Conservation (phyloP, 2,113 vertebrate genomes). For the Entomyzon cyanotis region DNA sequence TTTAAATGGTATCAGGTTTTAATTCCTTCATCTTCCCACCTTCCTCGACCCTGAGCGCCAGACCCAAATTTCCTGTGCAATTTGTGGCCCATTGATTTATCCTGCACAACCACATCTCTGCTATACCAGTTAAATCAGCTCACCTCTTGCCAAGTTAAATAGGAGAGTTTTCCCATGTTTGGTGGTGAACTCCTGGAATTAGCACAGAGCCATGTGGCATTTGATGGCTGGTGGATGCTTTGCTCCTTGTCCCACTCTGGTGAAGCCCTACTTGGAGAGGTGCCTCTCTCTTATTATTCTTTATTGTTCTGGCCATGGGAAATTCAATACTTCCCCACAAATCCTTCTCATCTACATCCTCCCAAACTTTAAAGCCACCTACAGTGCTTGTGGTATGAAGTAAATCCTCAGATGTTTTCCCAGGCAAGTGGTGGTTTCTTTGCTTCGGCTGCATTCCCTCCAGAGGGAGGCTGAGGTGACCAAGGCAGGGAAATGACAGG, state of each 20-base stretch:
- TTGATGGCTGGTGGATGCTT: neutral
- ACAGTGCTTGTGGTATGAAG: constrained; percentile 34
- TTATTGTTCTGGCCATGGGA: constrained; percentile 32
- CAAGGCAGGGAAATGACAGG: neutral
- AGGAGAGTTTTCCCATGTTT: constrained; percentile 14
- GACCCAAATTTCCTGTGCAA: constrained; percentile 57
- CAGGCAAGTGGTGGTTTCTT: neutral
- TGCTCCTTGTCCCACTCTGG: neutral
- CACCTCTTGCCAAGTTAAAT: constrained; percentile 55
- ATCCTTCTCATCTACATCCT: constrained; percentile 15
- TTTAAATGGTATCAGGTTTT: constrained; percentile 46
- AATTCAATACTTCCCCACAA: constrained; percentile 30
- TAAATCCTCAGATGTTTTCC: constrained; percentile 16
- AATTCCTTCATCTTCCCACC: constrained; percentile 54
- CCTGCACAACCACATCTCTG: constrained; percentile 28
- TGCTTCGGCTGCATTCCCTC: neutral
- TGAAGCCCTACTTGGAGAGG: constrained; percentile 26
- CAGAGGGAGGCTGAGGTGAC: neutral
- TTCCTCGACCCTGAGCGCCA: constrained; percentile 21
- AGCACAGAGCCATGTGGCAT: neutral
- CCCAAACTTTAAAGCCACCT: constrained; percentile 37
- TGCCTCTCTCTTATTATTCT: neutral
- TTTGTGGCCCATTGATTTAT: constrained; percentile 61
- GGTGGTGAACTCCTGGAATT: constrained; percentile 47
- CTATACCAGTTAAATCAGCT: constrained; percentile 36